Base-by-base conservation (phyloP, 2,888 invertebrate genomes). In the Pollenia griseotomentosa region DNA sequence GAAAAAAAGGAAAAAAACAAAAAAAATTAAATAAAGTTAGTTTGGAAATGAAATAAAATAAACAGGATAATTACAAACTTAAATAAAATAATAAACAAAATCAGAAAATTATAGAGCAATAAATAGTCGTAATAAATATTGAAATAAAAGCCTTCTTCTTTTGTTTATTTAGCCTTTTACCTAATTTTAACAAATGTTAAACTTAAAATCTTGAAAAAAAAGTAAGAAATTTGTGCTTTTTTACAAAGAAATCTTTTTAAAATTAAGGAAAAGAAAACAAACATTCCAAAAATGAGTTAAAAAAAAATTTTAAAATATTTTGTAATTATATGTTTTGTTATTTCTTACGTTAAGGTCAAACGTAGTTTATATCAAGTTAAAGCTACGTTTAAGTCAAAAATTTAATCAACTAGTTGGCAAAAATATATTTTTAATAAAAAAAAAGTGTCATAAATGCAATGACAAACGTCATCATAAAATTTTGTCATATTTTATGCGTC, bases 11-110 rank as follows among this genome's bases (percentile, higher is more conserved):
- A 73, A 74, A 68, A 80, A 78, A 51, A 75, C 48, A 75, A 57
- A 85, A 79, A 80, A 55, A 48, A 80, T 51, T 44, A 83, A 73
- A 70, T 77, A 57, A 74, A 73, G 84, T 87, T 84, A 84, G 87
- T 84, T 53, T 53, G 82, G 66, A 75, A 86, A 75, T 78, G 53
- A 85, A 59, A 51, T 59, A 59, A 59, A 84, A 78, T 65, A 74
- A 80, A 84, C 16, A 59, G 63, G 57, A 75, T 33, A 84, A 83
- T n/a, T 55, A 82, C 9, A 16, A 66, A 63, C 19, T 19, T 44
- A 14, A 66, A 73, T 19, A 40, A 73, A 19, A 81, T 14, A 73
- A 40, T 44, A 14, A 66, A 73, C 14, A 40, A 73, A 19, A 81
- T 14, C 65, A 40, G 14, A 12, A 51, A 46, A 40, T 66, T 57